Percentiles rank a stretch among this genome's conserved stretches.
Conservation (phyloP, 2,888 invertebrate species). For the Frankliniella intonsa region DNA sequence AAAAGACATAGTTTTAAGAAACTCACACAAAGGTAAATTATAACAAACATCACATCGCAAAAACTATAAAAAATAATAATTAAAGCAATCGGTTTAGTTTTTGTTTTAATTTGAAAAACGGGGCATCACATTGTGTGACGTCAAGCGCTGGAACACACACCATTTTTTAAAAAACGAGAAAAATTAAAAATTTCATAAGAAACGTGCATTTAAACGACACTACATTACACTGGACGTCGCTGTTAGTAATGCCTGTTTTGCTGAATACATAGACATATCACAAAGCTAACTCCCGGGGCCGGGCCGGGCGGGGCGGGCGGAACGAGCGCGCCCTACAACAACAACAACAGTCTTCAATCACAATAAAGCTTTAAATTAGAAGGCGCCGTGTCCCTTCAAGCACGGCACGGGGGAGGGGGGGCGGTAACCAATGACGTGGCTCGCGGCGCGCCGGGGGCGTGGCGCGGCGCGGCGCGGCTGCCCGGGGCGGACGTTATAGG, state of each 20-base stretch:
- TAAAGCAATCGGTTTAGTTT: background rate
- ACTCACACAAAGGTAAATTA: too few species aligned
- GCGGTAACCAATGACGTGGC: slow-evolving; percentile 29
- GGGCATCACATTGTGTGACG: too few species aligned
- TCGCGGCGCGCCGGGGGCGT: background rate
- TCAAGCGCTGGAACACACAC: too few species aligned
- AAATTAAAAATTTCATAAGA: background rate
- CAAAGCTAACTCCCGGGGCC: slow-evolving; percentile 11
- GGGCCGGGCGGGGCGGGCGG: background rate
- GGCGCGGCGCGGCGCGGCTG: background rate
- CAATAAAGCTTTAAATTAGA: slow-evolving; percentile 25
- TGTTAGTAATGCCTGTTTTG: slow-evolving; percentile 10
- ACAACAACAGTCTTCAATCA: slow-evolving; percentile 26
- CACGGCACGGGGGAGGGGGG: slow-evolving; percentile 27
- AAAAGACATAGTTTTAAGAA: too few species aligned
- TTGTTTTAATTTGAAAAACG: background rate
- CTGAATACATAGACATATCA: slow-evolving; percentile 23
- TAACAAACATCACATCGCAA: too few species aligned
- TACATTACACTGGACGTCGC: background rate
- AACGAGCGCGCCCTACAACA: background rate
- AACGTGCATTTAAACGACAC: background rate
- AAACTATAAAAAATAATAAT: background rate
- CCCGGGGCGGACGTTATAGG: background rate
- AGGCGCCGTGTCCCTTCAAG: background rate
- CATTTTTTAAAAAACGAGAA: background rate